A percentile compares a stretch with the other conserved stretches of the same genome.
These are phyloP conservation scores for Masticophis lateralis DNA, from an alignment of 2,797 vertebrate genomes.

Conservation along the genomic window DNA sequence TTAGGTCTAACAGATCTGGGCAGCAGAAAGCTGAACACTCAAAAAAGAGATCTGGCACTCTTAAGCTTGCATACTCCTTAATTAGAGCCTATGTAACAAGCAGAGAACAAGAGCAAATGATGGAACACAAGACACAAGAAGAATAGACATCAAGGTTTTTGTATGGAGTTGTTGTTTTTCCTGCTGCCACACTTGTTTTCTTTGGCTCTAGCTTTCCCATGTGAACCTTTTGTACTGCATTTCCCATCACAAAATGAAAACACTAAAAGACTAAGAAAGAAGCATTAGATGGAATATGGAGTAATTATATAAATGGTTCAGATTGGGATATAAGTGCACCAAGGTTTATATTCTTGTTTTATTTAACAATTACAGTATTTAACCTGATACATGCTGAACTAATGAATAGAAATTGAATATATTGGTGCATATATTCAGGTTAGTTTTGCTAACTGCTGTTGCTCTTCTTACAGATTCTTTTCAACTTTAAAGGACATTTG, in stretches of 20 bases:
- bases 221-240: neutral
- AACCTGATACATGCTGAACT: neutral
- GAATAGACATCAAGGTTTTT: neutral
- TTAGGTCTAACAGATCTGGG: neutral
- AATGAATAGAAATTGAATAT: neutral
- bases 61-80: neutral
- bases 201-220: neutral
- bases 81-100: neutral
- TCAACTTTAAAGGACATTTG: constrained; percentile 6
- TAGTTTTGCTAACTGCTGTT: neutral
- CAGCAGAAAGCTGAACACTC: neutral
- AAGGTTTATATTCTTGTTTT: neutral
- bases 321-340: neutral
- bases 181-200: neutral
- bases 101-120: neutral
- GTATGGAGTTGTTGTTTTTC: neutral
- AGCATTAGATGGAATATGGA: neutral
- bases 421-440: neutral
- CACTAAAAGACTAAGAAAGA: neutral
- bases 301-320: neutral
- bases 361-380: neutral
- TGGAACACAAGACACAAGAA: neutral
- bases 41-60: neutral
- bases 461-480: neutral
- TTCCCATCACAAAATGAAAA: neutral